These are phyloP conservation scores for Crocallis elinguaria DNA, from an alignment of 2,888 invertebrate genomes.

Conservation along the genomic window DNA sequence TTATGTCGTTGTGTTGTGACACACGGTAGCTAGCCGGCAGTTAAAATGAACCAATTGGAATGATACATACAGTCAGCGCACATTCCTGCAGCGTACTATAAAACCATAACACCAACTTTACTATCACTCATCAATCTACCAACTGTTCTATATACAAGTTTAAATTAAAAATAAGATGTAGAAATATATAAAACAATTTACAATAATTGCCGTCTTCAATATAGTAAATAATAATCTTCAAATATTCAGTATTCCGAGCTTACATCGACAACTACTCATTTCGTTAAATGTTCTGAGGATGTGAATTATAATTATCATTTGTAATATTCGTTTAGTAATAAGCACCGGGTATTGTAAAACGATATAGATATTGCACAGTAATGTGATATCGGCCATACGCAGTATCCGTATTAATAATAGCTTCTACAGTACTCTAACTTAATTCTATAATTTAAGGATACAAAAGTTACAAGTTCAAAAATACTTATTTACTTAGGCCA, in stretches of 20 bases:
- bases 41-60: constrained; percentile 63
- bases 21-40: constrained; percentile 34
- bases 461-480: constrained; percentile 53
- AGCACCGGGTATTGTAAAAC: constrained; percentile 67
- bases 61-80: constrained; percentile 64
- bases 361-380: constrained; percentile 70
- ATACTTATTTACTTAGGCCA: constrained; percentile 80
- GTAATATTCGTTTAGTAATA: constrained; percentile 50
- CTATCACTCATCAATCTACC: constrained; percentile 66
- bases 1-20: background rate
- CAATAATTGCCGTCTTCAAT: constrained; percentile 46
- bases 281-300: constrained; percentile 77
- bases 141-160: constrained; percentile 65
- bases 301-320: constrained; percentile 41
- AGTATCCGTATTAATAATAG: constrained; percentile 39
- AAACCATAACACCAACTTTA: constrained; percentile 60
- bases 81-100: constrained; percentile 45
- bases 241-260: constrained; percentile 47
- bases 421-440: constrained; percentile 38
- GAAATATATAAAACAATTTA: constrained; percentile 55
- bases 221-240: constrained; percentile 22
- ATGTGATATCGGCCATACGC: constrained; percentile 38
- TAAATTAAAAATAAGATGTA: no score
- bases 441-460: constrained; percentile 54
- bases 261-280: constrained; percentile 54